phyloP scores from a whole-genome alignment of 2,113 vertebrate genomes.

The Anoura caudifer region DNA sequence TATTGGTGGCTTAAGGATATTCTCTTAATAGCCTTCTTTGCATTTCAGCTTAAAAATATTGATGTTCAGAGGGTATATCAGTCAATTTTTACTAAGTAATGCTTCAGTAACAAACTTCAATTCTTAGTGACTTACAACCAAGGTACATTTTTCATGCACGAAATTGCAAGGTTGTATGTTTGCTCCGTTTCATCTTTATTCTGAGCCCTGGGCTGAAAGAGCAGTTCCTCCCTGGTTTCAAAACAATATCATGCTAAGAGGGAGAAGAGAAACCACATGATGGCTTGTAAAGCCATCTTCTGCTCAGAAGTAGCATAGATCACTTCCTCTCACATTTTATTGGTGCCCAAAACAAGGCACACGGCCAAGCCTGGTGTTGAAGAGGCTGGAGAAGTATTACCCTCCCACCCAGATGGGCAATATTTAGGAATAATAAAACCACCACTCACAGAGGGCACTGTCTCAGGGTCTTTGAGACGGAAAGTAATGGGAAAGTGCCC shows the following conservation, averaged over 20 bases:
- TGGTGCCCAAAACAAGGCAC: not conserved
- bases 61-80: not conserved
- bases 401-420: not conserved
- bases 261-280: not conserved
- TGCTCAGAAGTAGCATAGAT: not conserved
- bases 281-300: not conserved
- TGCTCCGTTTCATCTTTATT: not conserved
- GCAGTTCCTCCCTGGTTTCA: not conserved
- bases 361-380: not conserved
- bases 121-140: not conserved
- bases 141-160: not conserved
- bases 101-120: not conserved
- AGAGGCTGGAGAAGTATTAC: not conserved
- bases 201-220: not conserved
- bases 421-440: not conserved
- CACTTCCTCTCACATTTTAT: not conserved
- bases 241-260: not conserved
- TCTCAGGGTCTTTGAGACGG: not conserved
- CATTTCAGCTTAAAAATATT: slow-evolving; percentile 23
- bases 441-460: not conserved
- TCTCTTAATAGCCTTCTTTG: not conserved
- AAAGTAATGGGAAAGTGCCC: not conserved
- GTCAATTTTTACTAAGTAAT: not conserved
- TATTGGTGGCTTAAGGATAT: slow-evolving; percentile 1
- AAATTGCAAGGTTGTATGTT: not conserved